These are phyloP conservation scores for Colistium nudipinnis DNA, from an alignment of 2,113 vertebrate genomes.

Conservation along the genomic window DNA sequence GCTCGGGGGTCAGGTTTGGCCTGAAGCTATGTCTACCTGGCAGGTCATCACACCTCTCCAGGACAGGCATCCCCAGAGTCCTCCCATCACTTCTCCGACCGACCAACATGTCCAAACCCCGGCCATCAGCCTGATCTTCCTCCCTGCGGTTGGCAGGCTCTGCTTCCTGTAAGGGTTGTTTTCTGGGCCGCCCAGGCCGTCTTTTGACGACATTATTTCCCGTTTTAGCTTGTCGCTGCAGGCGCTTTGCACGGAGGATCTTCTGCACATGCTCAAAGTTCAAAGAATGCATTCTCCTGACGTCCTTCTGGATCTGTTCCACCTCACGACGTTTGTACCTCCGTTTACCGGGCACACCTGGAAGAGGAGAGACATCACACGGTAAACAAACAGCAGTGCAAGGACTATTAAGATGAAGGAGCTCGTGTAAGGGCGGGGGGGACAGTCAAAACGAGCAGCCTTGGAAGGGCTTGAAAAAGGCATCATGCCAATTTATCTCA, in stretches of 20 bases:
- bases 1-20: slow-evolving; percentile 79
- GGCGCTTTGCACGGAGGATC: slow-evolving; percentile 97
- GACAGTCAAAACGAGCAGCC: slow-evolving; percentile 51
- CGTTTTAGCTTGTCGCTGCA: slow-evolving; percentile 99
- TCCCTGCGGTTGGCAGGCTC: slow-evolving; percentile 61
- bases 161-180: slow-evolving; percentile 87
- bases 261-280: slow-evolving; percentile 99
- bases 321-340: slow-evolving; percentile 92
- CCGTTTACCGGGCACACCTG: slow-evolving; percentile 82
- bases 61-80: slow-evolving; percentile 91
- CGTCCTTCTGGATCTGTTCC: slow-evolving; percentile 94
- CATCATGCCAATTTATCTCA: slow-evolving; percentile 63
- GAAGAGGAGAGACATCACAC: slow-evolving; percentile 32
- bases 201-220: slow-evolving; percentile 99
- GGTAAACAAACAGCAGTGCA: slow-evolving; percentile 47
- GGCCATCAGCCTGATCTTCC: slow-evolving; percentile 41
- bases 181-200: slow-evolving; percentile 90
- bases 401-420: slow-evolving; percentile 24
- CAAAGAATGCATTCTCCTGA: slow-evolving; percentile 94
- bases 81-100: slow-evolving; percentile 60
- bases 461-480: slow-evolving; percentile 59
- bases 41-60: slow-evolving; percentile 94
- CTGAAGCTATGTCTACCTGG: slow-evolving; percentile 88
- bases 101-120: slow-evolving; percentile 64
- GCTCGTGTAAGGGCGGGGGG: no score